Evolutionary conservation across 2,888 invertebrate species (phyloP), one percentile per base, ranked within the genome.

Genomic region (Eulithis testata): DNA sequence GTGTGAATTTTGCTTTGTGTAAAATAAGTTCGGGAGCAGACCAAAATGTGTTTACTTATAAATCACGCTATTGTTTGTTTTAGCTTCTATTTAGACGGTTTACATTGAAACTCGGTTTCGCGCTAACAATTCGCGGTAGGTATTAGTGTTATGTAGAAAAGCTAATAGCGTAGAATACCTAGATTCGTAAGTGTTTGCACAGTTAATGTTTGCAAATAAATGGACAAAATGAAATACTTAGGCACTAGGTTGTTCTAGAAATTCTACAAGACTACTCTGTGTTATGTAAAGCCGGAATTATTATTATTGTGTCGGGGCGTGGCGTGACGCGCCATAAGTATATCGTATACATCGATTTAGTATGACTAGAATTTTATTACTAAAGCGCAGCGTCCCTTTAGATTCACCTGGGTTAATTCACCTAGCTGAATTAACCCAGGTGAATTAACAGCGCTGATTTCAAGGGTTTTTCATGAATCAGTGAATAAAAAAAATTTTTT

Each of bases 11-110:
- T 68, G 66, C 64, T 65, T 44, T 67, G 63, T 56, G 67, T 70
- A 64, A 76, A 74, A 75, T 86, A 72, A 72, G 78, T 85, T 84
- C 84, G 78, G 83, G 77, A 83, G 80, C 78, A 77, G 73, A 79
- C 80, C 77, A 75, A 82, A 87, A 85, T 84, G 73, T 93, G 92
- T 93, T 92, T 93, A 92, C 86, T 76, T 82, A 78, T 92, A 88
- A 88, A 91, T 90, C 93, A 91, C 92, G 91, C 83, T 82, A 90
- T 85, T 92, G 91, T 91, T 90, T 91, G 82, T 87, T 82, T 83
- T 86, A 85, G 87, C 84, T 89, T 91, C 91, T 92, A 93, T 93
- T 93, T 92, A 82, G 83, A 91, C 84, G 85, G 82, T 80, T 89
- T 90, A 86, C 86, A 73, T 84, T 82, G 88, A 91, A 91, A 81